Conservation (phyloP, 2,113 vertebrate genomes). For the Myrmecophaga tridactyla region DNA sequence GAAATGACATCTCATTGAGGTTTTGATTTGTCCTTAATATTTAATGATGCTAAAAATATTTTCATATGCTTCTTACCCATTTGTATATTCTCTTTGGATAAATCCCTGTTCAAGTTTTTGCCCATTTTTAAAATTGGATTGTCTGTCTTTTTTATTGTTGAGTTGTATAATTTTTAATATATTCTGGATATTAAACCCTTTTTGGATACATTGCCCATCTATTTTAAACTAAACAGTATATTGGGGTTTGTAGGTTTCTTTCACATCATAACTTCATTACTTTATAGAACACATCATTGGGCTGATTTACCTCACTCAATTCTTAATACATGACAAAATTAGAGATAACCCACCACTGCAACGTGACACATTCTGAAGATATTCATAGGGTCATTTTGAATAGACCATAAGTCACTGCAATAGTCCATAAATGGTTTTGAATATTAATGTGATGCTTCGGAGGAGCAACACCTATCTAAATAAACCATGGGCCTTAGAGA, state of each 20-base stretch:
- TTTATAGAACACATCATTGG: background rate
- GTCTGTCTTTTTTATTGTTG: too few species aligned
- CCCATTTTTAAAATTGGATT: too few species aligned
- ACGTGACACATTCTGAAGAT: background rate
- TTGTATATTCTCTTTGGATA: too few species aligned
- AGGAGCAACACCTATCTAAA: background rate
- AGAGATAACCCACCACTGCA: background rate
- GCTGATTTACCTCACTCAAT: background rate
- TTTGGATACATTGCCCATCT: background rate
- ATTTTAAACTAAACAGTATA: background rate
- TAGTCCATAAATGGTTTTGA: background rate
- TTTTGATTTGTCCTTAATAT: too few species aligned
- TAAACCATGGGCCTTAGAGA: background rate
- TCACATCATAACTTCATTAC: background rate
- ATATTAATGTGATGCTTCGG: background rate
- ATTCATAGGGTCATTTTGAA: background rate
- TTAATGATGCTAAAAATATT: too few species aligned
- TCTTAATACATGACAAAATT: background rate
- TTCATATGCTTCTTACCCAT: too few species aligned
- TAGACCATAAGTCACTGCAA: background rate
- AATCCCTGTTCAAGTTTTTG: too few species aligned
- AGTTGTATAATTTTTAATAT: too few species aligned
- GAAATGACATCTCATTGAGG: too few species aligned
- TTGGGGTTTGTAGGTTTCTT: background rate
- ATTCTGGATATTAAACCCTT: too few species aligned